phyloP scores from a whole-genome alignment of 2,797 vertebrate species.

The Enteromius fasciolatus region DNA sequence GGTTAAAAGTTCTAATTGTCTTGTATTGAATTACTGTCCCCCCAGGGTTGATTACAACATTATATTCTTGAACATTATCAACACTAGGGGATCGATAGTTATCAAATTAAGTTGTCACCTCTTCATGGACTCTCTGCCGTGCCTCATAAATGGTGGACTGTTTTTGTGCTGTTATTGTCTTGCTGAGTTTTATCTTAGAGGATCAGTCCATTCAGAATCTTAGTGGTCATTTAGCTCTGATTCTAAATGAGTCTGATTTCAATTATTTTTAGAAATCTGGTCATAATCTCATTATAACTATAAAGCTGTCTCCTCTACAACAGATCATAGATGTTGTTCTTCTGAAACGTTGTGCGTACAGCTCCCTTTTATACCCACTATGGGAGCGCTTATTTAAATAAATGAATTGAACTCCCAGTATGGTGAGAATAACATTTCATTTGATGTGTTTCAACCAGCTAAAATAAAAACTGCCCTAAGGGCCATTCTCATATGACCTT shows the following conservation, averaged over 20 bases:
- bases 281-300: neutral
- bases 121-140: conserved; percentile 27
- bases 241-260: neutral
- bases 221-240: neutral
- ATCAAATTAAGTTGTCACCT: conserved; percentile 47
- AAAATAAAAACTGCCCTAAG: neutral
- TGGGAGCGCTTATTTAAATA: neutral
- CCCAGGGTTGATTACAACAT: conserved; percentile 43
- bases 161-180: conserved; percentile 18
- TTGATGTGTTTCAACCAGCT: neutral
- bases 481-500: neutral
- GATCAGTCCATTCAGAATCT: neutral
- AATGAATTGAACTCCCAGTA: neutral
- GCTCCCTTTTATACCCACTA: neutral
- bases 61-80: conserved; percentile 45
- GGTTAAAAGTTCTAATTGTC: conserved; percentile 43
- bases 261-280: neutral
- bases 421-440: conserved; percentile 3
- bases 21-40: conserved; percentile 49
- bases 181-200: neutral
- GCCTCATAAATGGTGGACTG: conserved; percentile 35
- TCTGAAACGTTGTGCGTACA: neutral
- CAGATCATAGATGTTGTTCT: neutral
- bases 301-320: neutral
- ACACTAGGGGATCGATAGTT: conserved; percentile 43